Evolutionary conservation across 2,797 vertebrate species (phyloP).

Genomic region (Ibycter americanus): DNA sequence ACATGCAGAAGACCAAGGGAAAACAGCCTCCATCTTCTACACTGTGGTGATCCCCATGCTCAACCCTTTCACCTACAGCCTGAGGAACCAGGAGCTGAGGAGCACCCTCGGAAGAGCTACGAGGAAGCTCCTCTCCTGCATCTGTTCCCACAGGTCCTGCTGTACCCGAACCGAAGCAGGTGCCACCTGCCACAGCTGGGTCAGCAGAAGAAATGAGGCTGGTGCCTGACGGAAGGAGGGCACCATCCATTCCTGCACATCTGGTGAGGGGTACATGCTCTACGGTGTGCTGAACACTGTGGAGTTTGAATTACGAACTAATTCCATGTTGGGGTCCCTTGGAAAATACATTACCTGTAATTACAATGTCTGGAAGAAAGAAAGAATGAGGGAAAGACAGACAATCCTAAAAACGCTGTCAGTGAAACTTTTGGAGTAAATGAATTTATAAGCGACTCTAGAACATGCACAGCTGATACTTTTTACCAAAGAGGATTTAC

Average conservation of each 20-base stretch:
- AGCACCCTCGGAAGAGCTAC: neutral
- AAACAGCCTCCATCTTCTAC: slow-evolving; percentile 35
- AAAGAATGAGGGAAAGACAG: neutral
- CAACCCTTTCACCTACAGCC: slow-evolving; percentile 45
- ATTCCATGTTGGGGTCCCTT: neutral
- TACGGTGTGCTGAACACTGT: neutral
- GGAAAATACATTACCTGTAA: neutral
- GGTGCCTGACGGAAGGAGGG: neutral
- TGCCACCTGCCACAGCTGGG: too few species aligned
- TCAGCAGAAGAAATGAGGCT: neutral
- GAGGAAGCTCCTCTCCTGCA: neutral
- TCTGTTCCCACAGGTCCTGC: neutral
- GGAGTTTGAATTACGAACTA: neutral
- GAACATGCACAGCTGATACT: neutral
- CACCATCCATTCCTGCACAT: accelerated
- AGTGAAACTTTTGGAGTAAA: neutral
- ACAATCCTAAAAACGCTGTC: neutral
- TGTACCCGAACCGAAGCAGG: too few species aligned
- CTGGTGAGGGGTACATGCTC: neutral
- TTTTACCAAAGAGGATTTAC: neutral
- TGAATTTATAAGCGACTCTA: neutral
- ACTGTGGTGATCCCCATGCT: neutral
- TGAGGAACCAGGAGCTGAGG: slow-evolving; percentile 47
- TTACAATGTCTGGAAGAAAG: neutral
- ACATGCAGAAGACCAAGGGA: neutral